Base-by-base conservation (phyloP, 2,888 invertebrate species). In the Stomorhina lunata region DNA sequence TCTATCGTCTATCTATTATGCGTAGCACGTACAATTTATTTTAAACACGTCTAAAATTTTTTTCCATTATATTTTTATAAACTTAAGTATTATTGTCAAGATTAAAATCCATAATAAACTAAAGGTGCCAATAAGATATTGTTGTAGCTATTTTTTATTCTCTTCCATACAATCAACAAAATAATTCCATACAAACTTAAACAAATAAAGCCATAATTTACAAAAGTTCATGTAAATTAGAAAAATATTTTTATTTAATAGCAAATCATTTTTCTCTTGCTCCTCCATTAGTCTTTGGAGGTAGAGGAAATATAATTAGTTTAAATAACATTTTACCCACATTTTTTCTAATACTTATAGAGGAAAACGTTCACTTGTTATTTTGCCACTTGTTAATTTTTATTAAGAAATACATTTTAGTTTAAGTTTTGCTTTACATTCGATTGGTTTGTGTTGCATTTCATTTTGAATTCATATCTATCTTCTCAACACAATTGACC, bases 401-500 rank as follows among this genome's bases (percentile, higher is more conserved):
- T 71, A 17, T 59, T 59, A 10, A 12, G 12, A 29, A n/a, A 32
- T 50, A 27, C 1, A 25, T 53, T 10, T 34, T 32, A 10, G 32
- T 57, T 57, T 34, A 20, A n/a, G n/a, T n/a, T 25, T 32, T 17
- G 34, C n/a, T 6, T 45, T 53, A 37, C 48, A 17, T 20, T n/a
- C 32, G 22, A 20, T 48, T 77, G 81, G 20, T 10, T 48, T 76
- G 65, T n/a, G 12, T 76, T 71, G 71, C 27, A 68, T 69, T 77
- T 77, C 50, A 61, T 68, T 69, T 69, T 7, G 27, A 69, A 77
- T 57, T 71, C 73, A 61, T 79, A 79, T 79, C 59, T 78, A 75
- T 75, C 78, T 75, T 81, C 71, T 80, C 80, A 78, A n/a, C 68
- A 80, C 84, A 84, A 84, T 84, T 84, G 84, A 84, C 84, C 84